Base-by-base conservation (phyloP, 1,140 invertebrate genomes). In the Heliconius nattereri region DNA sequence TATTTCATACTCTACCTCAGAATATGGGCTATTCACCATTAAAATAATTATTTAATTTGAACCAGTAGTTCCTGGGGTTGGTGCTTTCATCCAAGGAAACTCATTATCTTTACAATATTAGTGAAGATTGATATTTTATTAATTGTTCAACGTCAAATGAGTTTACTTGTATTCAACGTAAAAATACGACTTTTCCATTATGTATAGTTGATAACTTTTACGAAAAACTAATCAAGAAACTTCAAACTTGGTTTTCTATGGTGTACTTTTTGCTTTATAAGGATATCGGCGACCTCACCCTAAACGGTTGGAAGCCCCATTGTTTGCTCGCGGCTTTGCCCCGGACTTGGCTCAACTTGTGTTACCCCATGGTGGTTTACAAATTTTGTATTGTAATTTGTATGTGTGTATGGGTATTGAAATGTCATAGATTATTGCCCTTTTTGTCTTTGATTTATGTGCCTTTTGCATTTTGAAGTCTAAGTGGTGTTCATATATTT, bases 281-380 rank as follows among this genome's bases (percentile, higher is more conserved):
- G 75, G 40, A 76, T 70, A 76, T 76, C 40, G 75, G 37, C 75
- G 66, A 76, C 75, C 78, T 57, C 73, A 78, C 72, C 73, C 78
- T 66, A 66, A 74, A 73, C 71, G 57, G 45, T 70, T 78, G 73
- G 26, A 26, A 57, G 20, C 78, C 78, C 73, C 57, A 52, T 74
- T 78, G 78, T 78, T 78, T 78, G 54, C 78, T 49, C 37, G 72
- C 54, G 72, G 52, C 52, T 73, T 71, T 45, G 49, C 19, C 45
- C 40, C 40, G 71, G 60, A 71, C 76, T 54, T 71, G 52, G 32
- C 35, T 71, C 71, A 45, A 73, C 71, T 78, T 74, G 45, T 73
- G 35, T 40, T 66, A 52, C 45, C 72, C 71, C 77, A 23, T 40
- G 1, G 57, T 2, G 26, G 26, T 7, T 66, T 66, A 66, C 60